Percentiles rank a stretch among this genome's conserved stretches.
These are phyloP conservation scores for Atlantisia rogersi DNA, from an alignment of 2,113 vertebrate species.

Conservation along the genomic window DNA sequence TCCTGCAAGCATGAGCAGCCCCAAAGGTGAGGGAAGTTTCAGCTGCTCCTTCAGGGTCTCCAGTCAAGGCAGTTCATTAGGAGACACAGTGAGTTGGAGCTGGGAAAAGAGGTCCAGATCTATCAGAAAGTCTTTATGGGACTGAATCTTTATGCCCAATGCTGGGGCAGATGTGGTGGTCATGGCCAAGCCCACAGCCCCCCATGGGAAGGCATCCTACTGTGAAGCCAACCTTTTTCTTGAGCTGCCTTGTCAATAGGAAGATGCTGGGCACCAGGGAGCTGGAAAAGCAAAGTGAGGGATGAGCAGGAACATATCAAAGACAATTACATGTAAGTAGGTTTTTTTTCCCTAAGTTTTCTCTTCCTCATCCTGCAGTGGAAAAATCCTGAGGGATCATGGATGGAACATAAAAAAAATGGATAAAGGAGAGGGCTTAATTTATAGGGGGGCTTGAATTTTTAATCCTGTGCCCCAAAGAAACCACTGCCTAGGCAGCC, in stretches of 20 bases:
- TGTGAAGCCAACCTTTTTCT: background rate
- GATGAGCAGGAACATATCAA: background rate
- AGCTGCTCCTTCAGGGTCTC: background rate
- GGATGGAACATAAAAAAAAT: background rate
- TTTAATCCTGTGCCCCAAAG: slow-evolving; percentile 63
- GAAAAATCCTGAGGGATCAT: background rate
- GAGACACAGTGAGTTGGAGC: background rate
- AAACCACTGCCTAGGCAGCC: slow-evolving; percentile 36
- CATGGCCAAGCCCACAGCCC: background rate
- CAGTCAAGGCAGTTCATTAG: background rate
- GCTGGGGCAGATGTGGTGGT: background rate
- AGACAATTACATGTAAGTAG: background rate
- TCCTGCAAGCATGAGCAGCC: background rate
- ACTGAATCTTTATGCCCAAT: background rate
- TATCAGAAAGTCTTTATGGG: background rate
- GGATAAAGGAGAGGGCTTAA: slow-evolving; percentile 16
- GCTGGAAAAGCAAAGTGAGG: background rate
- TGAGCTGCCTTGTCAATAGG: background rate
- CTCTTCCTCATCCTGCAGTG: background rate
- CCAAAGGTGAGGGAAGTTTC: background rate
- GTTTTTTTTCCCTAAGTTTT: background rate
- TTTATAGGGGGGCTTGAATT: slow-evolving; percentile 34
- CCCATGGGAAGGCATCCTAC: background rate
- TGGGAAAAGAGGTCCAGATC: background rate
- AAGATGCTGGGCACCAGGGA: background rate